A percentile compares a stretch with the other conserved stretches of the same genome.
Conservation (phyloP, 2,888 invertebrate species). For the Cyaniris semiargus region DNA sequence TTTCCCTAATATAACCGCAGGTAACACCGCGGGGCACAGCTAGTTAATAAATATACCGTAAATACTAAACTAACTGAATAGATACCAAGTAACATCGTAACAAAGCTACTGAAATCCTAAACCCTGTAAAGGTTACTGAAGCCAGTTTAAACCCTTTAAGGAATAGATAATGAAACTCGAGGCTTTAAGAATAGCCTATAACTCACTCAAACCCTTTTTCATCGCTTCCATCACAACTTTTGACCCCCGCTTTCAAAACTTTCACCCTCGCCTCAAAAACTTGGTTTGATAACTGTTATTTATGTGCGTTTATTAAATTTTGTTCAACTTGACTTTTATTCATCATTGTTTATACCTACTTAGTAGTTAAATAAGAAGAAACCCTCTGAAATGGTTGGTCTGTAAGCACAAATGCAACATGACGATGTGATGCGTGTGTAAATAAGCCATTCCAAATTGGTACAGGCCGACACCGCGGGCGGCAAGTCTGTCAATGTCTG, state of each 20-base stretch:
- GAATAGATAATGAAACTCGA: not conserved
- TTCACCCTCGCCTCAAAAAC: not conserved
- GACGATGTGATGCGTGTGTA: too few species aligned
- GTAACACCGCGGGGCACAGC: too few species aligned
- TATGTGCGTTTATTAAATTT: constrained; percentile 12
- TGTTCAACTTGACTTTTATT: not conserved
- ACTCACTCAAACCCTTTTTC: constrained; percentile 19
- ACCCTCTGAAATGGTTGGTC: too few species aligned
- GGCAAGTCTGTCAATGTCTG: too few species aligned
- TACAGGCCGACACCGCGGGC: too few species aligned
- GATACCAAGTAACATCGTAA: not conserved
- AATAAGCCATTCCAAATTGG: too few species aligned
- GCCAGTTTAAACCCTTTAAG: not conserved
- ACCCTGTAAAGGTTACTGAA: not conserved
- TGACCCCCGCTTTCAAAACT: not conserved
- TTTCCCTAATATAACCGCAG: too few species aligned
- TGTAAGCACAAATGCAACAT: too few species aligned
- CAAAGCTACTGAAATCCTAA: not conserved
- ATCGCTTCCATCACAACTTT: constrained; percentile 16
- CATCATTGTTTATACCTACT: too few species aligned
- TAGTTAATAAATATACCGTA: not conserved
- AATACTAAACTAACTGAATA: not conserved
- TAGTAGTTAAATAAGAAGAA: too few species aligned
- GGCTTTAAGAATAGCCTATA: constrained; percentile 2
- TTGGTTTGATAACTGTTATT: constrained; percentile 28